These are phyloP conservation scores for Parauchenoglanis punctatus DNA, from an alignment of 2,797 vertebrate species.

Conservation along the genomic window DNA sequence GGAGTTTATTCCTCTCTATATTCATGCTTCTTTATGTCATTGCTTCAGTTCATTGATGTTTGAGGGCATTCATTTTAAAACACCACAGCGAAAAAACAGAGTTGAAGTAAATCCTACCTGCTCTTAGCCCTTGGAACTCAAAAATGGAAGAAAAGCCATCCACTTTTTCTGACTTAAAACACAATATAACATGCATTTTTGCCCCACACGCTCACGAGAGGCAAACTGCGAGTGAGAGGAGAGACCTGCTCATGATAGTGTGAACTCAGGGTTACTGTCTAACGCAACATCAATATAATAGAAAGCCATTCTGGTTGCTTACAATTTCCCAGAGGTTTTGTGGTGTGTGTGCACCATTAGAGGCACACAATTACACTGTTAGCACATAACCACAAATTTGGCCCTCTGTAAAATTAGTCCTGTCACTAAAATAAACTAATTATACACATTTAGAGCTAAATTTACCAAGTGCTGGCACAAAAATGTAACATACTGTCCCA, in stretches of 20 bases:
- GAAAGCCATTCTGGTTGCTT: neutral
- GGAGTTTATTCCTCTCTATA: neutral
- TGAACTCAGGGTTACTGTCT: neutral
- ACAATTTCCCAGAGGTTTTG: neutral
- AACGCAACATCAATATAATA: neutral
- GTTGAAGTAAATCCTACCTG: neutral
- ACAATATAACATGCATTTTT: slow-evolving; percentile 2
- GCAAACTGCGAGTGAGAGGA: neutral
- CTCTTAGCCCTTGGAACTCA: neutral
- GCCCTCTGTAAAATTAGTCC: slow-evolving; percentile 9
- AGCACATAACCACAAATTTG: slow-evolving; percentile 18
- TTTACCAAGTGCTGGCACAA: neutral
- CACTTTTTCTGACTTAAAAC: neutral
- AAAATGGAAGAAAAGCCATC: neutral
- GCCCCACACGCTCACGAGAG: neutral
- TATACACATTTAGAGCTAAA: slow-evolving; percentile 5
- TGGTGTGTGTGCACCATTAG: neutral
- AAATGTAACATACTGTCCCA: neutral
- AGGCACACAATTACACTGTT: slow-evolving; percentile 5
- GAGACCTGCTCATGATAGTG: neutral
- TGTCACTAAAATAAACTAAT: slow-evolving; percentile 29
- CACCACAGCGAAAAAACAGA: no score
- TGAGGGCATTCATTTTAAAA: neutral
- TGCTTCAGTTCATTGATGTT: neutral
- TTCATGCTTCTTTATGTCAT: neutral